These are phyloP conservation scores for Thyatira batis DNA, from an alignment of 2,888 invertebrate genomes.

Conservation along the genomic window DNA sequence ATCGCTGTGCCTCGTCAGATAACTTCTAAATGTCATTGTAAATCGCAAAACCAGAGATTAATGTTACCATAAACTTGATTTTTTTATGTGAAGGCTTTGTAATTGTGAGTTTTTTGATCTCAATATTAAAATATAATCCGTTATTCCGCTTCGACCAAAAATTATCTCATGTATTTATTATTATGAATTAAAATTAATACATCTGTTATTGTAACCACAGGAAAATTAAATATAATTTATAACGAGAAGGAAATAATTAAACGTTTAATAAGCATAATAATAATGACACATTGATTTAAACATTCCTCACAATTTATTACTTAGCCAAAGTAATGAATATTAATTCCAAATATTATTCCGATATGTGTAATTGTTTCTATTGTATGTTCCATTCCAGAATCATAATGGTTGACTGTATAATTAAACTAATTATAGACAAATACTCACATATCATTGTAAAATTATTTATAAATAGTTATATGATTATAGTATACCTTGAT, in stretches of 20 bases:
- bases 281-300: no score
- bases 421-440: constrained; percentile 32
- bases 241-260: no score
- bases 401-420: not conserved
- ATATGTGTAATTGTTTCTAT: constrained; percentile 9
- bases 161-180: not conserved
- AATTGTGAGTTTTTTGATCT: constrained; percentile 63
- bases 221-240: no score
- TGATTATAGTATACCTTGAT: constrained; percentile 17
- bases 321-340: not conserved
- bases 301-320: no score
- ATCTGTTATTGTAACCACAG: no score
- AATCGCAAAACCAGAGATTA: constrained; percentile 11
- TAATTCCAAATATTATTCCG: constrained; percentile 5
- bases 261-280: no score
- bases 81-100: constrained; percentile 40
- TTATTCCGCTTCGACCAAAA: not conserved
- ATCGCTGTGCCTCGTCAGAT: constrained; percentile 3
- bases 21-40: constrained; percentile 13
- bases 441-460: constrained; percentile 56
- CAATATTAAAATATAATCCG: constrained; percentile 30
- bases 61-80: constrained; percentile 25
- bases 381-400: constrained; percentile 11
- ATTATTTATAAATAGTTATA: constrained; percentile 10
- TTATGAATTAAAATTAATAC: no score